Percentiles rank a stretch among this genome's conserved stretches.
Evolutionary conservation across 2,113 vertebrate species (phyloP).

Genomic region (Erinaceus europaeus): DNA sequence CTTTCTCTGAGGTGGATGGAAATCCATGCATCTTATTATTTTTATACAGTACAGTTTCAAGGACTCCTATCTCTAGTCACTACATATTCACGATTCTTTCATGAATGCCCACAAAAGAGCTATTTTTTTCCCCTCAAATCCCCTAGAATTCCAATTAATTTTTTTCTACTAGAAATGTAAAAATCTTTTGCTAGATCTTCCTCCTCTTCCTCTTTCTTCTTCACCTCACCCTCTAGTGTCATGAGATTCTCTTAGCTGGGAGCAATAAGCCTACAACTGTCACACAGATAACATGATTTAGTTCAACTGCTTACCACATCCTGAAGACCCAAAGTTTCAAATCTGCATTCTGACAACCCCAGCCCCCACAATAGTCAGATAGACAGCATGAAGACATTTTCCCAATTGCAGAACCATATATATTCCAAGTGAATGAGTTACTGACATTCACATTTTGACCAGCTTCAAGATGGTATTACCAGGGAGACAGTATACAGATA

Average conservation of each 20-base stretch:
- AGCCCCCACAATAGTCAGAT: neutral
- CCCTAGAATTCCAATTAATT: conserved; percentile 1
- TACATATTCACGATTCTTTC: neutral
- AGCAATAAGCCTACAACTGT: neutral
- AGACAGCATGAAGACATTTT: conserved; percentile 44
- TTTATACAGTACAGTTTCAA: conserved; percentile 1
- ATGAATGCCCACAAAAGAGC: neutral
- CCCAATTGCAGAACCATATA: conserved; percentile 60
- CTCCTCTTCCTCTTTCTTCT: neutral
- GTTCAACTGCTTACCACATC: neutral
- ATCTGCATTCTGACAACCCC: neutral
- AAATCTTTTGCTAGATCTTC: neutral
- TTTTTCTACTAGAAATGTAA: neutral
- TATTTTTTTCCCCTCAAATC: neutral
- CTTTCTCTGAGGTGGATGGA: neutral
- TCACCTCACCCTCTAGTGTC: neutral
- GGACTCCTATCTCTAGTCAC: neutral
- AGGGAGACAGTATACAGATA: conserved; percentile 47
- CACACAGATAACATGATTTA: neutral
- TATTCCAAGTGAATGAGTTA: conserved; percentile 68
- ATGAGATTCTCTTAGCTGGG: neutral
- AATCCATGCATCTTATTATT: neutral
- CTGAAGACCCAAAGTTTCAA: neutral
- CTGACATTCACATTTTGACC: conserved; percentile 69
- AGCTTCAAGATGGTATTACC: conserved; percentile 65